These are phyloP conservation scores for Baronia brevicornis DNA, from an alignment of 2,888 invertebrate genomes.

Conservation along the genomic window DNA sequence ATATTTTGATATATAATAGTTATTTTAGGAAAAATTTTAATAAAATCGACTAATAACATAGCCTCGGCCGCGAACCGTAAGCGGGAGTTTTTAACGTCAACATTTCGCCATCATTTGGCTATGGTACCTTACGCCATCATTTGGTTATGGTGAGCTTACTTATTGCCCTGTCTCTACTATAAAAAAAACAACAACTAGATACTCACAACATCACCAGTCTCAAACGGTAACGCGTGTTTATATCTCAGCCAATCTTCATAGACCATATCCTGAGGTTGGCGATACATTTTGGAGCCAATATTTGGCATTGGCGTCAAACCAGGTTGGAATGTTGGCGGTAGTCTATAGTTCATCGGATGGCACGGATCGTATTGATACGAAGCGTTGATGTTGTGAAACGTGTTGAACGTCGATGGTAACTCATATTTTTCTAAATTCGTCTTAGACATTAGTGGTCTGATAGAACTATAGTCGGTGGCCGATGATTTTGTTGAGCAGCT, in stretches of 20 bases:
- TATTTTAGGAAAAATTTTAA: too few relatives aligned
- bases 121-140: too few relatives aligned
- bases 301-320: conserved; percentile 36
- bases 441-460: conserved; percentile 57
- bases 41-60: too few relatives aligned
- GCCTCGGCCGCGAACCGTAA: too few relatives aligned
- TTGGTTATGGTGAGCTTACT: too few relatives aligned
- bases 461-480: conserved; percentile 61
- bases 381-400: conserved; percentile 52
- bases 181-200: conserved; percentile 5
- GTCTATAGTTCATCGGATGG: conserved; percentile 50
- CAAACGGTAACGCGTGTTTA: conserved; percentile 63
- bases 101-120: too few relatives aligned
- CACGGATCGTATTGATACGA: conserved; percentile 63
- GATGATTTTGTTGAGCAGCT: conserved; percentile 65
- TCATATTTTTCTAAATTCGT: conserved; percentile 56
- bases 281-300: conserved; percentile 49
- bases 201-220: conserved; percentile 65
- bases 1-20: too few relatives aligned
- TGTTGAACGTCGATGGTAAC: conserved; percentile 41
- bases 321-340: conserved; percentile 37
- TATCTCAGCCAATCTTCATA: conserved; percentile 75
- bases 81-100: too few relatives aligned
- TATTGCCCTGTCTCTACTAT: conserved; percentile 11
- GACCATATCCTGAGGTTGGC: conserved; percentile 59